Evolutionary conservation across 2,113 vertebrate genomes (phyloP).

Genomic region (Smithornis capensis): DNA sequence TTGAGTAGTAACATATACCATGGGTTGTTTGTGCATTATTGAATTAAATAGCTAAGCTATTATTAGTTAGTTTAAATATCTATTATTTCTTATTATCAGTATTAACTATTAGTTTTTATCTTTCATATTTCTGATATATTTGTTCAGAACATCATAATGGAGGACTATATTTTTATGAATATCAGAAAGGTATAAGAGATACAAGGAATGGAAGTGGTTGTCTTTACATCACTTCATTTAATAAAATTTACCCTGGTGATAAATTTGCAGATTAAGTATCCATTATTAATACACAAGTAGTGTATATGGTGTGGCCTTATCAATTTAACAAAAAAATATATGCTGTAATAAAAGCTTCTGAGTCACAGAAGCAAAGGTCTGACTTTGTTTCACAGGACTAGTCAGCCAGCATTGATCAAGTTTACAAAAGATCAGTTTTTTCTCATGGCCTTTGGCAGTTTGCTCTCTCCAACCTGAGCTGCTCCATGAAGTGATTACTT

Average conservation of each 20-base stretch:
- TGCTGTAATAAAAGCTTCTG: background rate
- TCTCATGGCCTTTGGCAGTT: rapidly evolving
- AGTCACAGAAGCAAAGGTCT: background rate
- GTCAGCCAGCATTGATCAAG: background rate
- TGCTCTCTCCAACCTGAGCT: background rate
- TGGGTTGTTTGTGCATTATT: background rate
- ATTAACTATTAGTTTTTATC: background rate
- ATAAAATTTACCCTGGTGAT: background rate
- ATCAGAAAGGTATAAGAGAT: background rate
- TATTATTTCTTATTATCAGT: background rate
- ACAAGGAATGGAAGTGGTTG: background rate
- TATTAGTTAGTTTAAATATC: background rate
- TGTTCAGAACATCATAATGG: background rate
- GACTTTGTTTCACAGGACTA: background rate
- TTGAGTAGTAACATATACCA: background rate
- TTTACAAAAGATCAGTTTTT: background rate
- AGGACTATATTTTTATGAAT: background rate
- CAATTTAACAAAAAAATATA: background rate
- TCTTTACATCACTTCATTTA: background rate
- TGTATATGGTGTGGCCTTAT: background rate
- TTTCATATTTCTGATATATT: background rate
- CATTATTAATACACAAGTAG: background rate
- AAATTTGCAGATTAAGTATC: background rate
- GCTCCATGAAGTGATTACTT: rapidly evolving
- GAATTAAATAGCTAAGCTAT: background rate